Base-by-base conservation (phyloP, 2,113 vertebrate genomes). In the Hippocampus abdominalis region DNA sequence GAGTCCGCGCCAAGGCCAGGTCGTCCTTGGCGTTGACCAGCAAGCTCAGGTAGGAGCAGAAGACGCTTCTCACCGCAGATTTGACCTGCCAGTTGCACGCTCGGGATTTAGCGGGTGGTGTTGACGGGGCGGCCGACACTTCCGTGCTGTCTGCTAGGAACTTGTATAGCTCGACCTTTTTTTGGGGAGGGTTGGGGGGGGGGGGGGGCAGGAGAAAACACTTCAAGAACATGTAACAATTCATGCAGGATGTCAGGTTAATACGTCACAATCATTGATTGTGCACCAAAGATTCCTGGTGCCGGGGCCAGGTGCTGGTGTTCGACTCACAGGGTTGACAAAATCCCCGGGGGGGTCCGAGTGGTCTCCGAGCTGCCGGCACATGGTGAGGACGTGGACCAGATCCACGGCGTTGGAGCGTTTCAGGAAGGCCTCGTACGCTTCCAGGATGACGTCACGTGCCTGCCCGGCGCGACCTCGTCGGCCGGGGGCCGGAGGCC, bases 11-110 rank as follows among this genome's bases (percentile, higher is more conserved):
- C 81, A 97, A 4, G 40, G 95, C 94, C 66, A 99, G 57, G 89
- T 99, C 95, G 65, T 96, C 93, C 86, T 94, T 98, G 12, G 91
- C 86, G 91, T 99, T 99, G 71, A 99, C 93, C 13, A 99, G 88
- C 68, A 99, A 82, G 59, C 72, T 93, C 87, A 99, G 89, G 85
- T 98, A 98, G 0, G 94, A 95, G 88, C 81, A 94, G 59, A 98
- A 89, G 65, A 93, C 87, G 44, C 91, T 94, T 79, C 91, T 93
- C 59, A 94, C 87, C 25, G 91, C 82, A 62, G 71, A 51, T 70
- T 74, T 76, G 48, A 94, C 92, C 88, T 92, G 86, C n/a, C 82
- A 68, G 75, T 62, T 83, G 75, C 66, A 77, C 49, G 72, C 51
- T 16, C 71, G 75, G 67, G 46, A 54, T 67, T 68, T 78, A 44